These are phyloP conservation scores for Heptranchias perlo DNA, from an alignment of 2,113 vertebrate species.

Conservation along the genomic window DNA sequence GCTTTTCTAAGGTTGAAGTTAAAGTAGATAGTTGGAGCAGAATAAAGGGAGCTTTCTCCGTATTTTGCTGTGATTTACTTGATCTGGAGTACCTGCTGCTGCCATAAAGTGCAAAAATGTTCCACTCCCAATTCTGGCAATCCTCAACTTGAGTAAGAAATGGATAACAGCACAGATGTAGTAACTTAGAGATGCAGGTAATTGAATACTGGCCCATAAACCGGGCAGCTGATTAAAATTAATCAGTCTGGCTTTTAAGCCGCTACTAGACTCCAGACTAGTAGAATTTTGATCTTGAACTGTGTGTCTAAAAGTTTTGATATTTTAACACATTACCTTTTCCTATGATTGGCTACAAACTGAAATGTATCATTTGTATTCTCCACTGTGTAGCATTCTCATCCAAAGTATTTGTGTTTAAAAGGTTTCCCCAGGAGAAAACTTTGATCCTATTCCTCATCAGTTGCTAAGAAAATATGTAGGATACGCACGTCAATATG, in stretches of 20 bases:
- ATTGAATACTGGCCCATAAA: neutral
- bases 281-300: neutral
- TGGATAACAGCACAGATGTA: neutral
- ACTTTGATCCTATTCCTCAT: constrained; percentile 77
- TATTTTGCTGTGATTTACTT: neutral
- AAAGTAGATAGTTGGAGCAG: neutral
- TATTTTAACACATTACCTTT: neutral
- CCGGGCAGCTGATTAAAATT: neutral
- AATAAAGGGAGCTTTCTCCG: neutral
- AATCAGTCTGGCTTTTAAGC: neutral
- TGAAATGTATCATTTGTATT: neutral
- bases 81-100: neutral
- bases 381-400: neutral
- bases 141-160: neutral
- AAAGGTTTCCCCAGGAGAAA: constrained; percentile 71
- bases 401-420: constrained; percentile 14
- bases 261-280: neutral
- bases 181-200: neutral
- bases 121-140: neutral
- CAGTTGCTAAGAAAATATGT: constrained; percentile 87
- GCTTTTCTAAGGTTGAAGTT: neutral
- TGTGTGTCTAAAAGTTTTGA: neutral
- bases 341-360: neutral
- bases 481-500: constrained; percentile 89
- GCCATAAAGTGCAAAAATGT: neutral